These are phyloP conservation scores for Pyrgilauda ruficollis DNA, from an alignment of 2,113 vertebrate species.

Conservation along the genomic window DNA sequence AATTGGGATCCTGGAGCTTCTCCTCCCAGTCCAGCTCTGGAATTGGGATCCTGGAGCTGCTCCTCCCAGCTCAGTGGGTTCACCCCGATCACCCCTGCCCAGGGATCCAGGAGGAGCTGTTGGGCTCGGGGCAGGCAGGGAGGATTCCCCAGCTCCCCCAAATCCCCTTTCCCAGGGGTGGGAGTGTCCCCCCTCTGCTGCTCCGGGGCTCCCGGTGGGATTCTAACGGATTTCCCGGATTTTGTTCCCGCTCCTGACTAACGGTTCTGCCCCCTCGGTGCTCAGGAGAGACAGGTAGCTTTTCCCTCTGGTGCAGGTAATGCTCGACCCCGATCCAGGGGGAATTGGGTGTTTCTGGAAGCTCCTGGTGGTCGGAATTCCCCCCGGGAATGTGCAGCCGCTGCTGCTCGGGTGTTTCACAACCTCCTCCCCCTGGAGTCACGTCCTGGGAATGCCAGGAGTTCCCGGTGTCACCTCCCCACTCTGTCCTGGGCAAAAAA, in stretches of 20 bases:
- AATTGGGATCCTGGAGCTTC: too few species aligned
- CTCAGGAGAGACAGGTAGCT: conserved; percentile 49
- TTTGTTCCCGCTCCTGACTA: conserved; percentile 27
- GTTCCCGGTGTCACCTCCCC: background rate
- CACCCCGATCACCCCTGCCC: fast-evolving
- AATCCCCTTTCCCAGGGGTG: background rate
- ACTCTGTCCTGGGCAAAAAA: background rate
- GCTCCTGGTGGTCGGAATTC: background rate
- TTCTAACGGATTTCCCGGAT: conserved; percentile 3
- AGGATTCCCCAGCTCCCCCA: background rate
- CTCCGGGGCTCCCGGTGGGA: background rate
- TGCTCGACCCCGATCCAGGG: background rate
- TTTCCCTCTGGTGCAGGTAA: background rate
- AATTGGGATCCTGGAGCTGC: too few species aligned
- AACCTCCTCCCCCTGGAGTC: background rate
- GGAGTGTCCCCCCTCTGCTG: background rate
- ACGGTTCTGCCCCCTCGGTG: background rate
- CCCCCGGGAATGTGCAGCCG: background rate
- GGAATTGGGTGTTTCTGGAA: background rate
- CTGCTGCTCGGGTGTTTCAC: background rate
- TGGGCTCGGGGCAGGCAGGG: background rate
- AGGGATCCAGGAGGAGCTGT: background rate
- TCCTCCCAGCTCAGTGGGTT: background rate
- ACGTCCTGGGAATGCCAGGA: background rate
- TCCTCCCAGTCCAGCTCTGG: too few species aligned